Conservation (phyloP, 1,140 invertebrate genomes). For the Ceratosolen fusciceps region DNA sequence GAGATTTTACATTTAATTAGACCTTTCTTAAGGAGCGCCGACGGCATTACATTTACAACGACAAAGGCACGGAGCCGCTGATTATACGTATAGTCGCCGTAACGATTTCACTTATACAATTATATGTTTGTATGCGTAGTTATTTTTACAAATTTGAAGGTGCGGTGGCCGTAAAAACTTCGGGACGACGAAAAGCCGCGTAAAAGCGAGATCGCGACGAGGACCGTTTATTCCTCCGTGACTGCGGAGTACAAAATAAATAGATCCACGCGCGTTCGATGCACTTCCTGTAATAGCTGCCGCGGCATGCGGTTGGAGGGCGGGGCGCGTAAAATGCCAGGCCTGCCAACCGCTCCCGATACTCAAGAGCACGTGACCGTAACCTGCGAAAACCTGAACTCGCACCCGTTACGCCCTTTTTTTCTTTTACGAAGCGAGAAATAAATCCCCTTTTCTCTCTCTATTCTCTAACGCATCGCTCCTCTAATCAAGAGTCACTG, state of each 20-base stretch:
- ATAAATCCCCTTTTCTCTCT: neutral
- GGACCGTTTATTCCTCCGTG: slow-evolving; percentile 4
- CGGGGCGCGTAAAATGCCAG: neutral
- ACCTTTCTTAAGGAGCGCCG: too few relatives aligned
- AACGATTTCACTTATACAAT: too few relatives aligned
- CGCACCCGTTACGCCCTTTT: too few relatives aligned
- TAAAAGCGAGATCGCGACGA: neutral
- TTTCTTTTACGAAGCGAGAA: too few relatives aligned
- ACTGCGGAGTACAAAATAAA: slow-evolving; percentile 23
- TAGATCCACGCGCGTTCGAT: slow-evolving; percentile 16
- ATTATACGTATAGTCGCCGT: too few relatives aligned
- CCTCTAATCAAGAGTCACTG: neutral
- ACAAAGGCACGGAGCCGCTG: too few relatives aligned
- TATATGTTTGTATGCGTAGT: too few relatives aligned
- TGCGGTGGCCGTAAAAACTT: slow-evolving; percentile 9
- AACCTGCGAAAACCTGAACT: too few relatives aligned
- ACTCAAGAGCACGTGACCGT: neutral
- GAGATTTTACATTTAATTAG: too few relatives aligned
- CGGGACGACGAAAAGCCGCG: neutral
- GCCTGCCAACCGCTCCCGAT: neutral
- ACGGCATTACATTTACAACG: too few relatives aligned
- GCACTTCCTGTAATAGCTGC: slow-evolving; percentile 9
- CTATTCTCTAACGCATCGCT: neutral
- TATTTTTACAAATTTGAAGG: too few relatives aligned
- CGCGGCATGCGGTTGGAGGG: neutral